These are phyloP conservation scores for Antennarius maculatus DNA, from an alignment of 2,797 vertebrate genomes.

Conservation along the genomic window DNA sequence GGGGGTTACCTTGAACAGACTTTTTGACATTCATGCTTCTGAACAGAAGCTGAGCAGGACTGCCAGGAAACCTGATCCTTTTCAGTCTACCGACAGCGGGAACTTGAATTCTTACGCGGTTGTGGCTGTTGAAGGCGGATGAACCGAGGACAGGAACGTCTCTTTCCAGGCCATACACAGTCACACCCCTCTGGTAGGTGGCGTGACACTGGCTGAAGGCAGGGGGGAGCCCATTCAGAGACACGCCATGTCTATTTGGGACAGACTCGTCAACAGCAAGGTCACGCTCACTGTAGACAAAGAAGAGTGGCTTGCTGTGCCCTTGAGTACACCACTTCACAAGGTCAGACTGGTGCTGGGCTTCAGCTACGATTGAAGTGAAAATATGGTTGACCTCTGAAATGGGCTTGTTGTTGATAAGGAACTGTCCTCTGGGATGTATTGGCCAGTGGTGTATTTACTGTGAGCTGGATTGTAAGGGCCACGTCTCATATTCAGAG, in stretches of 20 bases:
- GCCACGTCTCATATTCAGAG: conserved; percentile 12
- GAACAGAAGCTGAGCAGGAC: not conserved
- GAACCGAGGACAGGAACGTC: conserved; percentile 13
- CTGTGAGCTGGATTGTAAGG: conserved; percentile 16
- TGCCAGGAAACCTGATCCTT: conserved; percentile 5
- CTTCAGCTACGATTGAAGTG: conserved; percentile 20
- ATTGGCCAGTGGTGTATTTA: conserved; percentile 17
- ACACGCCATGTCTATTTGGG: conserved; percentile 54
- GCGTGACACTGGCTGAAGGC: conserved; percentile 34
- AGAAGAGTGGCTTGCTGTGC: conserved; percentile 25
- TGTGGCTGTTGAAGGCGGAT: not conserved
- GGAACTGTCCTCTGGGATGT: conserved; percentile 32
- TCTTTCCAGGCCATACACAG: conserved; percentile 4
- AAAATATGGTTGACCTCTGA: conserved; percentile 59
- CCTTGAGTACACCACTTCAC: conserved; percentile 41
- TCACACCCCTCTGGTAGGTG: conserved; percentile 26
- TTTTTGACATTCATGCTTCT: conserved; percentile 2
- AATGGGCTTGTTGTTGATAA: conserved; percentile 29
- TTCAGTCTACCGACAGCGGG: not conserved
- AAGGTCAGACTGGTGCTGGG: conserved; percentile 41
- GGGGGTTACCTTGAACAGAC: conserved; percentile 23
- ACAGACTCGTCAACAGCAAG: conserved; percentile 45
- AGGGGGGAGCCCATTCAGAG: conserved; percentile 16
- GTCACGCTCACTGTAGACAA: conserved; percentile 43
- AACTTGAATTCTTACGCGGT: not conserved